A percentile compares a stretch with the other conserved stretches of the same genome.
Evolutionary conservation across 23 tunicate species (phyloP).

Genomic region (Styela plicata): DNA sequence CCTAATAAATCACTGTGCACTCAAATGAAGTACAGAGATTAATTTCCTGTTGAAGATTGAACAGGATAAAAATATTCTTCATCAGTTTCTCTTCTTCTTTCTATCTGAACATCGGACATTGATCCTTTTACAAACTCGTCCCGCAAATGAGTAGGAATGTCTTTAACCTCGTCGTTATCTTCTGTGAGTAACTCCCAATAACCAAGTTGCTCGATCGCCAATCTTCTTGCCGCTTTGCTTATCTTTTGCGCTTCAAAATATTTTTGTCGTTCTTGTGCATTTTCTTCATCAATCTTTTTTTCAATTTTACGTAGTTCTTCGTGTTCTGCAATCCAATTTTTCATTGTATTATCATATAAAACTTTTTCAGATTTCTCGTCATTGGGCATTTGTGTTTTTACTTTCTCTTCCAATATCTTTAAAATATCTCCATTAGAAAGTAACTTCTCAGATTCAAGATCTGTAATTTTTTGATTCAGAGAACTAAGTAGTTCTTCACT

Average conservation of each 20-base stretch:
- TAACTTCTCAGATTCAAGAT: neutral
- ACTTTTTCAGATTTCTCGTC: neutral
- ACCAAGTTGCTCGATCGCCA: conserved; percentile 18
- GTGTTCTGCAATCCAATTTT: neutral
- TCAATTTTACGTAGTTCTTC: neutral
- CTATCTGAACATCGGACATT: conserved; percentile 15
- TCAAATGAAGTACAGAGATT: no score
- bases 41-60: neutral
- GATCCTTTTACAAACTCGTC: conserved; percentile 22
- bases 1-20: no score
- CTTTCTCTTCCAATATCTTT: neutral
- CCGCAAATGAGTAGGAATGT: neutral
- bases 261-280: neutral
- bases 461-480: neutral
- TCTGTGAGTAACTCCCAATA: conserved; percentile 22
- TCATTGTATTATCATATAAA: neutral
- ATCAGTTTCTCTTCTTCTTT: neutral
- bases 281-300: neutral
- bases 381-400: neutral
- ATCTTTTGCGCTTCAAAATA: neutral
- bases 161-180: neutral
- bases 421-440: neutral
- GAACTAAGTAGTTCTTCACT: neutral
- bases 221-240: neutral
- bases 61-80: neutral